These are phyloP conservation scores for Periophthalmus modestus DNA, from an alignment of 2,113 vertebrate species.

Conservation along the genomic window DNA sequence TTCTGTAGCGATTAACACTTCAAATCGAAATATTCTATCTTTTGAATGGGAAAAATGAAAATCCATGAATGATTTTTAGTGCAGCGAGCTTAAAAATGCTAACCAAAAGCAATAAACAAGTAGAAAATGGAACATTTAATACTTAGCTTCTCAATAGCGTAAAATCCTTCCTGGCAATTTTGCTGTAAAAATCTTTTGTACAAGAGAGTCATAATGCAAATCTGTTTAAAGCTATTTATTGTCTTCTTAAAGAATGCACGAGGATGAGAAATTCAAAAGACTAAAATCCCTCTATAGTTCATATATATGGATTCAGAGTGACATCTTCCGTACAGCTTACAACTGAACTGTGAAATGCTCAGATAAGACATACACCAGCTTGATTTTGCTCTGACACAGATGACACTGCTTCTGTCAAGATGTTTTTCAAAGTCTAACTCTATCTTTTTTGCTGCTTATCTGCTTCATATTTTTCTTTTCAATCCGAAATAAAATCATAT, in stretches of 20 bases:
- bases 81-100: too few species aligned
- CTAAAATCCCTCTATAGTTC: neutral
- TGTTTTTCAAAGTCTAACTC: neutral
- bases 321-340: neutral
- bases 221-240: neutral
- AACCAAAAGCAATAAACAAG: too few species aligned
- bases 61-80: too few species aligned
- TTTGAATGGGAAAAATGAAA: too few species aligned
- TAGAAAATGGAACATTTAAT: too few species aligned
- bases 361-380: neutral
- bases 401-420: neutral
- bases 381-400: neutral
- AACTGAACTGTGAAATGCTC: neutral
- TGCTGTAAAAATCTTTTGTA: too few species aligned
- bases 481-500: neutral
- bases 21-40: too few species aligned
- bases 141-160: too few species aligned
- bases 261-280: neutral
- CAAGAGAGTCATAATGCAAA: too few species aligned
- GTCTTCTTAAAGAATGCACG: neutral
- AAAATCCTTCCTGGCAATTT: too few species aligned
- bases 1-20: too few species aligned
- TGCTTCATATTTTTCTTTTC: slow-evolving; percentile 3
- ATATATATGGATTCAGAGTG: neutral
- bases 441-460: neutral